Percentiles rank a stretch among this genome's conserved stretches.
phyloP scores from a whole-genome alignment of 1,140 invertebrate species.

The Drosophila kepulauana region DNA sequence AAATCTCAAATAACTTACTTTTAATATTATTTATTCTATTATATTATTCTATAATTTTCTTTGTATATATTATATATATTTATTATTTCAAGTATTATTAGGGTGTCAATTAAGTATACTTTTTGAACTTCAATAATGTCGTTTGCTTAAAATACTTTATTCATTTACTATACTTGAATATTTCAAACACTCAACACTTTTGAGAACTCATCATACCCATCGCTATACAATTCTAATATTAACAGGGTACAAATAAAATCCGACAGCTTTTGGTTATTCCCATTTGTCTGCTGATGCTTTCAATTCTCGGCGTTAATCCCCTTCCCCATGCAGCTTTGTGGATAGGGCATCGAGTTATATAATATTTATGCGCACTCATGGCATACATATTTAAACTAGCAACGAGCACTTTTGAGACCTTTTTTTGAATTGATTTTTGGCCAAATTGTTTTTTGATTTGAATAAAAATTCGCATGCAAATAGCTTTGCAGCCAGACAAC shows the following conservation, averaged over 20 bases:
- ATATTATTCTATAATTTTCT: no score
- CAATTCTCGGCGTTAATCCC: constrained; percentile 71
- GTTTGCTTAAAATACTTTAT: no score
- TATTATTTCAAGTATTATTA: no score
- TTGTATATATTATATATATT: no score
- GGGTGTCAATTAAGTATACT: no score
- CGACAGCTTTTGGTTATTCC: constrained; percentile 45
- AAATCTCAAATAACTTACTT: no score
- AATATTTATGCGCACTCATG: constrained; percentile 54
- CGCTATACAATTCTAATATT: neutral
- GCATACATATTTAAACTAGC: constrained; percentile 49
- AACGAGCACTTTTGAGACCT: constrained; percentile 39
- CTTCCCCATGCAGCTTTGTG: constrained; percentile 7
- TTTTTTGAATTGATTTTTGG: constrained; percentile 71
- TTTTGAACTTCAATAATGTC: no score
- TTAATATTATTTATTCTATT: no score
- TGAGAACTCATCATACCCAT: neutral
- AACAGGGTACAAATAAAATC: constrained; percentile 2
- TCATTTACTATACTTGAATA: no score
- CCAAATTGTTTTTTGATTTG: constrained; percentile 70
- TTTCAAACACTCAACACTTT: neutral
- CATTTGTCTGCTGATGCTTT: constrained; percentile 74
- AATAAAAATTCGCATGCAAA: constrained; percentile 61
- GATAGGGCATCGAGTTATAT: constrained; percentile 22
- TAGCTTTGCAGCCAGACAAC: constrained; percentile 16